Conservation (phyloP, 2,797 vertebrate genomes). For the Chaetophractus vellerosus region DNA sequence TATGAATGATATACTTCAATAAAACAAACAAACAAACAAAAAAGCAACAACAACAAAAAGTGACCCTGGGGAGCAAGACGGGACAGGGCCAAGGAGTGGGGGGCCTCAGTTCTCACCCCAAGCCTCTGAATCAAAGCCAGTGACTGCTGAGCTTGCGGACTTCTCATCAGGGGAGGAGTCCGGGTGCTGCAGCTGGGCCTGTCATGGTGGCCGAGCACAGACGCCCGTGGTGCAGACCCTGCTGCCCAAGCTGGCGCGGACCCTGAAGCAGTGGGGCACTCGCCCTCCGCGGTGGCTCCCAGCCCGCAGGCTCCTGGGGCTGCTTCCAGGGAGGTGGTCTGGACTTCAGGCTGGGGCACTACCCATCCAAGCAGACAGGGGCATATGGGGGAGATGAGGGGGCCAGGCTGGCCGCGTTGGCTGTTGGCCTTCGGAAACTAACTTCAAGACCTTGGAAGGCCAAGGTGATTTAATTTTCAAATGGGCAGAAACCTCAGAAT, state of each 20-base stretch:
- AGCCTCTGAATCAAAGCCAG: not conserved
- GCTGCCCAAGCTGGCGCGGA: not conserved
- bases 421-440: not conserved
- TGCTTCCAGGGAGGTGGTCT: not conserved
- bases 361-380: not conserved
- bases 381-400: fast-evolving
- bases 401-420: fast-evolving
- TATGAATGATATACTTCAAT: no score
- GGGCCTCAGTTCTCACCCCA: not conserved
- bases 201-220: fast-evolving
- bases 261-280: not conserved
- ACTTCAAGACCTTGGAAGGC: not conserved
- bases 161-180: not conserved
- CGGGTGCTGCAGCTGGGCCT: not conserved
- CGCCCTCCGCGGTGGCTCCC: no score
- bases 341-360: fast-evolving
- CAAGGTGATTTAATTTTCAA: conserved; percentile 67
- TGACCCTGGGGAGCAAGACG: no score
- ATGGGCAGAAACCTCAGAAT: conserved; percentile 63
- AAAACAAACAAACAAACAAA: no score
- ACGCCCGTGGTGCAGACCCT: not conserved
- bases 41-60: no score
- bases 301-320: not conserved
- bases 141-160: not conserved
- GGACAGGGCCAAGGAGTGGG: not conserved